Percentiles rank a stretch among this genome's conserved stretches.
phyloP scores from a whole-genome alignment of 1,140 invertebrate genomes.

The Argopecten irradians region DNA sequence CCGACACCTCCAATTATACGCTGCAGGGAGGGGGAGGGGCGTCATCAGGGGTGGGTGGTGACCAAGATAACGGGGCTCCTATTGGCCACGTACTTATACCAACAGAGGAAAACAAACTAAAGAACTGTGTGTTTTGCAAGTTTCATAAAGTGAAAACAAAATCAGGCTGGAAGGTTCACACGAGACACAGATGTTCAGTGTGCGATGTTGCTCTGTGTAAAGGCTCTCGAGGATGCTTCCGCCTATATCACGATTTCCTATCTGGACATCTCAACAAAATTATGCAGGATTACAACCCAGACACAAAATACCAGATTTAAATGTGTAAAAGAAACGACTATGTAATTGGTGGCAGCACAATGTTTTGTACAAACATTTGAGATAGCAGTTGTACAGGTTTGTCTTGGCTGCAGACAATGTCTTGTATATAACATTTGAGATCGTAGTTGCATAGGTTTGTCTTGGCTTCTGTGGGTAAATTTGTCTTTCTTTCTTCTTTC shows the following conservation, averaged over 20 bases:
- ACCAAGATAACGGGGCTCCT: background rate
- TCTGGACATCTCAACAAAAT: background rate
- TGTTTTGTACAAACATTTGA: too few species aligned
- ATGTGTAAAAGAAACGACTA: too few species aligned
- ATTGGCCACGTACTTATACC: slow-evolving; percentile 23
- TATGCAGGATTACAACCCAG: background rate
- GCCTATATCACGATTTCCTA: slow-evolving; percentile 39
- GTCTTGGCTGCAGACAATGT: too few species aligned
- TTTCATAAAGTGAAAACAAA: slow-evolving; percentile 45
- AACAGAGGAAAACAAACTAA: slow-evolving; percentile 36
- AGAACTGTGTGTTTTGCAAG: slow-evolving; percentile 46
- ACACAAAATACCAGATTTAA: background rate
- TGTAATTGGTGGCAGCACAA: too few species aligned
- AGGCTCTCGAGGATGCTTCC: slow-evolving; percentile 42
- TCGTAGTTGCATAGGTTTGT: too few species aligned
- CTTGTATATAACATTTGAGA: too few species aligned
- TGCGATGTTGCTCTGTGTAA: slow-evolving; percentile 43
- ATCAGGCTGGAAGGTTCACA: slow-evolving; percentile 43
- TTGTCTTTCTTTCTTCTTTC: slow-evolving; percentile 11
- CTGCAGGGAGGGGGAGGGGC: background rate
- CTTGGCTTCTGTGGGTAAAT: background rate
- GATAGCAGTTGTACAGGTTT: too few species aligned
- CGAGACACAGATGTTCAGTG: slow-evolving; percentile 38
- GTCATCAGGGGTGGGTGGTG: background rate
- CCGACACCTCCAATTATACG: background rate